Percentiles rank a stretch among this genome's conserved stretches.
phyloP scores from a whole-genome alignment of 2,797 vertebrate species.

The Halcyon badia region DNA sequence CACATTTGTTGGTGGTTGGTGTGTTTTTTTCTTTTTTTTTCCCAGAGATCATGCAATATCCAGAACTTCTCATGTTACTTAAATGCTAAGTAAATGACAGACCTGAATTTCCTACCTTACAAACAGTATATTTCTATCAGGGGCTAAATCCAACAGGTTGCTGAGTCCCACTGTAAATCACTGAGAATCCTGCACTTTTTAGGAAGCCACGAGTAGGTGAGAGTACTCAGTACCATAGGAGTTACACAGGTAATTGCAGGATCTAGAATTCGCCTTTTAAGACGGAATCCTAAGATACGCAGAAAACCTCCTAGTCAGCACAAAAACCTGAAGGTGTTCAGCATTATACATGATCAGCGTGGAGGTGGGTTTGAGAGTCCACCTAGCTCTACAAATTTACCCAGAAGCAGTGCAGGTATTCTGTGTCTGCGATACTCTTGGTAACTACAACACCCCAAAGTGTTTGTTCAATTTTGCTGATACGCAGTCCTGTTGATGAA shows the following conservation, averaged over 20 bases:
- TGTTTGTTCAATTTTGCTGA: not conserved
- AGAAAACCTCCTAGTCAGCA: not conserved
- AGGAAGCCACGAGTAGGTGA: not conserved
- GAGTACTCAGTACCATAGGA: not conserved
- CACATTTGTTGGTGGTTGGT: not conserved
- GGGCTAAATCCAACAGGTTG: not conserved
- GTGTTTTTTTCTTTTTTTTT: not conserved
- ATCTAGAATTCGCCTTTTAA: not conserved
- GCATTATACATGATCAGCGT: not conserved
- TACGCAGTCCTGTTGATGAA: not conserved
- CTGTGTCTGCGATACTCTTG: not conserved
- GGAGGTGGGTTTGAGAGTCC: not conserved
- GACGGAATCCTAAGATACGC: not conserved
- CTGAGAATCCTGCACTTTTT: not conserved
- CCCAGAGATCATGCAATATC: not conserved
- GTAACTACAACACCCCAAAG: not conserved
- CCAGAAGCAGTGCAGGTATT: not conserved
- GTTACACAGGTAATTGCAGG: not conserved
- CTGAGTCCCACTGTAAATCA: not conserved
- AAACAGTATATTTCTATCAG: not conserved
- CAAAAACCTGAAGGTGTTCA: not conserved
- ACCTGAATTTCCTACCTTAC: not conserved
- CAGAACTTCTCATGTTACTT: not conserved
- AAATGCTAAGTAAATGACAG: not conserved
- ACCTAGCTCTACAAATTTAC: accelerated